Evolutionary conservation across 2,113 vertebrate species (phyloP).

Genomic region (Zapornia atra): DNA sequence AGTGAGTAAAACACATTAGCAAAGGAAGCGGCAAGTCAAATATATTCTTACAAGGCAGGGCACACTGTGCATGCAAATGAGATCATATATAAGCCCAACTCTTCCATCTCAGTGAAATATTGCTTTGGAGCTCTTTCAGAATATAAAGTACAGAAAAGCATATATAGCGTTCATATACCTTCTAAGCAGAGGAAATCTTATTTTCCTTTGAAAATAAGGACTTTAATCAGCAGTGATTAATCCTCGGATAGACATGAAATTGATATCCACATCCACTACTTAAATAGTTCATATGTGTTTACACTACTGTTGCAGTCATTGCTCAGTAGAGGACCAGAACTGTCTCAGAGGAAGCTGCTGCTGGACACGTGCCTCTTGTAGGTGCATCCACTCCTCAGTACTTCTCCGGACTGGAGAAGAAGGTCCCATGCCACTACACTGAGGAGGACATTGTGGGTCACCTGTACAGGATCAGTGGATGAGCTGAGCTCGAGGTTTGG

Average conservation of each 20-base stretch:
- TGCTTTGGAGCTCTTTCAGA: neutral
- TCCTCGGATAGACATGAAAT: neutral
- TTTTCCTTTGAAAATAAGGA: neutral
- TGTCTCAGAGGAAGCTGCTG: neutral
- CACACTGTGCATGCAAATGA: constrained; percentile 8
- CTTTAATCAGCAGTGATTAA: neutral
- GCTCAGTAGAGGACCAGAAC: neutral
- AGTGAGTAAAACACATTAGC: neutral
- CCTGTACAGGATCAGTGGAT: neutral
- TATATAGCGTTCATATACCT: neutral
- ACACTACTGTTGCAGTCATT: neutral
- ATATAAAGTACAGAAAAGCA: neutral
- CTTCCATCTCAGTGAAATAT: neutral
- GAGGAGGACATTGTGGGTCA: neutral
- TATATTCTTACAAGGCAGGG: constrained; percentile 1
- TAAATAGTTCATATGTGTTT: neutral
- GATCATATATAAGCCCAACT: neutral
- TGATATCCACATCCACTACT: neutral
- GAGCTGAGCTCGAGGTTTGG: neutral
- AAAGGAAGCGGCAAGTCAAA: constrained; percentile 8
- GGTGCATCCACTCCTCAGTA: neutral
- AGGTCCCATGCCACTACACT: neutral
- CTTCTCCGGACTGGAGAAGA: neutral
- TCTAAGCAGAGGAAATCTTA: neutral
- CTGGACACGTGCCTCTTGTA: neutral